phyloP scores from a whole-genome alignment of 2,797 vertebrate species.

The Sciurus carolinensis region DNA sequence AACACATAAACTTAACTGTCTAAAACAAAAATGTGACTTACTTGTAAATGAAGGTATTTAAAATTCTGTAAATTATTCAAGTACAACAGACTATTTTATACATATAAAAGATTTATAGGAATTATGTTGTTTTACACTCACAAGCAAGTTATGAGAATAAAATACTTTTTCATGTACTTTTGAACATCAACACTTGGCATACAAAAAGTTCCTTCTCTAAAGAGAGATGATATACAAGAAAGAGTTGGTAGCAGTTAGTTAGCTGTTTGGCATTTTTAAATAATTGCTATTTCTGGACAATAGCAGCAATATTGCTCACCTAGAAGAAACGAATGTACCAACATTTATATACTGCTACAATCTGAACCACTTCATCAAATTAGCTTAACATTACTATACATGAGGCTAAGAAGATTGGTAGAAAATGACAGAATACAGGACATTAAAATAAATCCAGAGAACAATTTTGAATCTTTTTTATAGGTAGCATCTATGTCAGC shows the following conservation, averaged over 20 bases:
- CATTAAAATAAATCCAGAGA: conserved; percentile 84
- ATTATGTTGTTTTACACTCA: conserved; percentile 83
- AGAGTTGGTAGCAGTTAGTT: conserved; percentile 85
- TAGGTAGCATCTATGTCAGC: conserved; percentile 88
- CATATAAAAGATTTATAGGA: conserved; percentile 73
- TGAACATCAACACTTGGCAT: conserved; percentile 88
- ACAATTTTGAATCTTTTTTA: conserved; percentile 83
- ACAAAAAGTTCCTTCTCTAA: conserved; percentile 86
- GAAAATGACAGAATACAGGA: conserved; percentile 88
- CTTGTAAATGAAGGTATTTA: conserved; percentile 70
- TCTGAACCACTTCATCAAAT: conserved; percentile 88
- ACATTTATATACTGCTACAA: conserved; percentile 86
- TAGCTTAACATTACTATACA: conserved; percentile 91
- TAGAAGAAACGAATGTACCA: conserved; percentile 83
- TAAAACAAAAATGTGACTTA: conserved; percentile 76
- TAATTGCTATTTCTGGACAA: conserved; percentile 90
- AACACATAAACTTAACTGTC: neutral
- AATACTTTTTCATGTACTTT: conserved; percentile 86
- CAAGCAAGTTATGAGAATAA: conserved; percentile 85
- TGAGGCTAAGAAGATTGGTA: conserved; percentile 90
- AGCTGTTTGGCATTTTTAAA: conserved; percentile 88
- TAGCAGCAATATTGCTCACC: conserved; percentile 86
- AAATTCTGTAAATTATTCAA: conserved; percentile 74
- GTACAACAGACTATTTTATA: conserved; percentile 75
- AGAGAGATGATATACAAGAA: conserved; percentile 86